Conservation (phyloP, 2,797 vertebrate genomes). For the Acanthornis magna region DNA sequence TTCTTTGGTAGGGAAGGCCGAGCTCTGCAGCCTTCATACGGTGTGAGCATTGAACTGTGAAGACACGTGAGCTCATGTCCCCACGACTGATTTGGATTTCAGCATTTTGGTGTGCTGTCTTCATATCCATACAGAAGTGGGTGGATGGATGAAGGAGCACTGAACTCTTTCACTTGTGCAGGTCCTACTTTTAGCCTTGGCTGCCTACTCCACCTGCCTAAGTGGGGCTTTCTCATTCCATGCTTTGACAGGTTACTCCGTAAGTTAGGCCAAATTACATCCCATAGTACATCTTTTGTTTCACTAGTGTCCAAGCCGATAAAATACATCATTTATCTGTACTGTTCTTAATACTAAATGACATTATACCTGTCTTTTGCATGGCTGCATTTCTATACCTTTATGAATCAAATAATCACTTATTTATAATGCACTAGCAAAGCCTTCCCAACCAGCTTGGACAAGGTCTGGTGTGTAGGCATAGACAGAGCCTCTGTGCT, state of each 20-base stretch:
- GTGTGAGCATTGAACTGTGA: not conserved
- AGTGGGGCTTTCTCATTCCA: not conserved
- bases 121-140: not conserved
- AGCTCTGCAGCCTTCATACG: rapidly evolving
- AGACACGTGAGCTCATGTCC: not conserved
- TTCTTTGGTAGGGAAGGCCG: not conserved
- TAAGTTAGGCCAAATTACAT: not conserved
- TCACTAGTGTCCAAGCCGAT: not conserved
- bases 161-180: not conserved
- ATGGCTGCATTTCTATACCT: not conserved
- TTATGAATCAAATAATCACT: not conserved
- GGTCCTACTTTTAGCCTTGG: not conserved
- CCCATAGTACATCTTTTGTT: not conserved
- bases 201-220: not conserved
- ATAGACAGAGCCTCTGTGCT: not conserved
- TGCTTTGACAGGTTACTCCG: not conserved
- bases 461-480: rapidly evolving
- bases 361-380: not conserved
- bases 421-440: not conserved
- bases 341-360: not conserved
- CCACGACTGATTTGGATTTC: not conserved
- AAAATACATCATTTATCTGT: not conserved
- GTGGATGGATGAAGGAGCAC: not conserved
- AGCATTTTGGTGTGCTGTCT: not conserved
- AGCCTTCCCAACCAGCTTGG: not conserved